These are phyloP conservation scores for Diadromus collaris DNA, from an alignment of 2,888 invertebrate species.

Conservation along the genomic window DNA sequence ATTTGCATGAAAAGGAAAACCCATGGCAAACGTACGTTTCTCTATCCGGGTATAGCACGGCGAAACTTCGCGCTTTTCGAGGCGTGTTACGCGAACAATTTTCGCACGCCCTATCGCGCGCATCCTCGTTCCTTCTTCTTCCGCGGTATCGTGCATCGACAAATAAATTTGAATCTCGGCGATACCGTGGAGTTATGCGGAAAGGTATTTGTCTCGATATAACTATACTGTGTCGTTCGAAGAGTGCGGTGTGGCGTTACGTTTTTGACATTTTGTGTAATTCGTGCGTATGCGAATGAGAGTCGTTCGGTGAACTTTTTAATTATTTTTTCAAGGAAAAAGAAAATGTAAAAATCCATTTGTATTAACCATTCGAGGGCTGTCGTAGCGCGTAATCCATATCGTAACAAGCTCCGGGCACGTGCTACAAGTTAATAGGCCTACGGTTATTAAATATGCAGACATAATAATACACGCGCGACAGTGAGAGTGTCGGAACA, in stretches of 20 bases:
- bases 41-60: conserved; percentile 48
- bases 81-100: conserved; percentile 54
- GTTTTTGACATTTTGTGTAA: background rate
- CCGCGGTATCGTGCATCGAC: conserved; percentile 17
- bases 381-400: background rate
- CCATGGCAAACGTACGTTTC: conserved; percentile 66
- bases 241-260: background rate
- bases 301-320: background rate
- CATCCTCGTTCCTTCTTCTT: conserved; percentile 28
- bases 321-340: background rate
- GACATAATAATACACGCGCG: conserved; percentile 27
- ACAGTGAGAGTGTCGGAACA: conserved; percentile 26
- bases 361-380: conserved; percentile 15
- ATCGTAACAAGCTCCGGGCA: conserved; percentile 26
- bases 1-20: conserved; percentile 74
- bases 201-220: background rate
- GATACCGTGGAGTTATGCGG: conserved; percentile 4
- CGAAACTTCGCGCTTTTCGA: conserved; percentile 48
- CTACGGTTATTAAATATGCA: conserved; percentile 40
- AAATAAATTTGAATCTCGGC: background rate
- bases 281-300: background rate
- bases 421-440: conserved; percentile 31
- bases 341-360: background rate
- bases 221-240: background rate
- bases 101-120: conserved; percentile 41